Evolutionary conservation across 2,113 vertebrate species (phyloP), one percentile per base, ranked within the genome.

Genomic region (Rhinichthys klamathensis): DNA sequence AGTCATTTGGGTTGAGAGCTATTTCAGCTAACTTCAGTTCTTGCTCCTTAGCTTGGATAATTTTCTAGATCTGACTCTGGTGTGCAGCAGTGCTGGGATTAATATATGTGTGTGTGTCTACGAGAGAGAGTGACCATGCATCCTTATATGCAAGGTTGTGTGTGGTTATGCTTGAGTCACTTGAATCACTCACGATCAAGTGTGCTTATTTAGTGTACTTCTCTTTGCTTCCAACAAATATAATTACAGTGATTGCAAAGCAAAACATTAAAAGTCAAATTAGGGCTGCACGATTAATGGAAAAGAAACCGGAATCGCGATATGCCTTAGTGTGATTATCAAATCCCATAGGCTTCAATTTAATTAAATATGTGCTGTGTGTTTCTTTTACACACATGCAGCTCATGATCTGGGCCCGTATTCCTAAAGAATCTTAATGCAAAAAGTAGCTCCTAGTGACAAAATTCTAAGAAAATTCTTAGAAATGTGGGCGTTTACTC

Each of bases 1-100:
- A 85, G 87, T 85, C 87, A 79, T 88, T 88, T 82, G 80, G 84
- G 84, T 78, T 83, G 85, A 82, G 83, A 85, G 84, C 84, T 83
- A 83, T 85, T 88, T 85, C 74, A 78, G 51, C 72, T 84, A 85
- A 76, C 86, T 78, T 85, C 87, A 88, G 51, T 51, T 65, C 46
- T 75, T 54, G 69, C 72, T 61, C 69, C 65, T 83, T 85, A 83
- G 85, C 84, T 63, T 69, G 70, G 49, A 60, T 84, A 38, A 82
- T 85, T 88, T 84, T 72, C 54, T 65, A 23, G 23, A 77, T 46
- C 38, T 80, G 58, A 80, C n/a, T 63, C n/a, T 30, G 76, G n/a
- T 46, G 58, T 80, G 58, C 38, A 63, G n/a, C 4, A 7, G 15
- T 12, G 77, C 77, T 80, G 25, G 58, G 58, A 80, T 80, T 80